A percentile compares a stretch with the other conserved stretches of the same genome.
These are phyloP conservation scores for Apis cerana DNA, from an alignment of 1,140 invertebrate species.

Conservation along the genomic window DNA sequence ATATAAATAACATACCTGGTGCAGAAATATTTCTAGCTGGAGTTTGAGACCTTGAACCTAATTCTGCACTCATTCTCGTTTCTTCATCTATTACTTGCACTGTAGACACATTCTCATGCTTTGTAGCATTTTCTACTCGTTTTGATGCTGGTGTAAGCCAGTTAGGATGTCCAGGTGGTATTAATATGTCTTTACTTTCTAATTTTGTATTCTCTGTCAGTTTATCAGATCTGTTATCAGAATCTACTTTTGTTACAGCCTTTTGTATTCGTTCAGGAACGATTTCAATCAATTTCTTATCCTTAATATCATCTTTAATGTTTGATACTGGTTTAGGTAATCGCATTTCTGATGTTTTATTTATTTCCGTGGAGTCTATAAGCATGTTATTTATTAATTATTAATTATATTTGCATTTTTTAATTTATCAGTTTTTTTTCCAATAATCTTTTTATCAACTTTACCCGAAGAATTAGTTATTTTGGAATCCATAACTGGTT, in stretches of 20 bases:
- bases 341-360: constrained; percentile 14
- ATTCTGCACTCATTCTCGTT: constrained; percentile 92
- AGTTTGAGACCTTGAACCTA: constrained; percentile 81
- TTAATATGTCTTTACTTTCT: constrained; percentile 55
- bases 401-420: constrained; percentile 8
- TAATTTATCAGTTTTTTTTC: constrained; percentile 23
- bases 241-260: constrained; percentile 12
- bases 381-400: too few species aligned
- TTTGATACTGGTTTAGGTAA: constrained; percentile 21
- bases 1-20: constrained; percentile 63
- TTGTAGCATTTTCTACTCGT: constrained; percentile 64
- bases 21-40: constrained; percentile 77
- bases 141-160: constrained; percentile 77
- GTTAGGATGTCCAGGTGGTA: constrained; percentile 68
- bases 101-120: constrained; percentile 75
- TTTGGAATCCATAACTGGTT: constrained; percentile 60
- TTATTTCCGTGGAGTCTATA: constrained; percentile 27
- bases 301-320: constrained; percentile 25
- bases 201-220: constrained; percentile 19
- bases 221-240: constrained; percentile 42
- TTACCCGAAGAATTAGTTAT: constrained; percentile 1
- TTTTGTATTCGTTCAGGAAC: constrained; percentile 48
- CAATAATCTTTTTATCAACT: constrained; percentile 26
- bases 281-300: constrained; percentile 31
- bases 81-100: constrained; percentile 91